Conservation (phyloP, 2,888 invertebrate species). For the Lordiphosa andalusiaca region DNA sequence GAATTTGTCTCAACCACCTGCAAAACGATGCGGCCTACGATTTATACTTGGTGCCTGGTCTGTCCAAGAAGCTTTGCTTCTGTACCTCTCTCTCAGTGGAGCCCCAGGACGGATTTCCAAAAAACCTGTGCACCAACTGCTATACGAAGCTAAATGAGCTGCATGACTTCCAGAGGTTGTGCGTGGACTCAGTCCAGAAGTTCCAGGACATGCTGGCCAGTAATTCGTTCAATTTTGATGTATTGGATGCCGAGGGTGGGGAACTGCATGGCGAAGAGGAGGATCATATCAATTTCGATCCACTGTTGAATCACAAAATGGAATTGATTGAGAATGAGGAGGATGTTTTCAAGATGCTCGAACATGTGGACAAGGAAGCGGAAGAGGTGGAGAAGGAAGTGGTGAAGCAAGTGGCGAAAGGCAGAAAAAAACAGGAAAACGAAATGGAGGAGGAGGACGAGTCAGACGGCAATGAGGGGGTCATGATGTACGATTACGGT, state of each 20-base stretch:
- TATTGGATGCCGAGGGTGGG: conserved; percentile 51
- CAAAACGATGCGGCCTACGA: conserved; percentile 69
- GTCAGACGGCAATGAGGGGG: conserved; percentile 20
- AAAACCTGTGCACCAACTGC: conserved; percentile 73
- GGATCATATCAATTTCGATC: conserved; percentile 69
- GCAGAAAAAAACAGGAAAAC: conserved; percentile 75
- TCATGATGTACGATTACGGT: conserved; percentile 14
- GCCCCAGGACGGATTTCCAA: conserved; percentile 76
- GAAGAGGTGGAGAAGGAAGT: conserved; percentile 38
- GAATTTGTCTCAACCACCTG: conserved; percentile 74
- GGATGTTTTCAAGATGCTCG: conserved; percentile 76
- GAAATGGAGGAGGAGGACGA: conserved; percentile 67
- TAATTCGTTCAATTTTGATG: conserved; percentile 68
- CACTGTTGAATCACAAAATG: conserved; percentile 69
- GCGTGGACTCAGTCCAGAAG: conserved; percentile 73
- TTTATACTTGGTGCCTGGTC: conserved; percentile 72
- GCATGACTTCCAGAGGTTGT: conserved; percentile 75
- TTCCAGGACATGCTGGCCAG: conserved; percentile 71
- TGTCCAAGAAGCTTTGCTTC: conserved; percentile 74
- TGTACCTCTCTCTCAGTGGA: conserved; percentile 77
- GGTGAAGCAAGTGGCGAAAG: conserved; percentile 76
- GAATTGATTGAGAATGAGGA: conserved; percentile 75
- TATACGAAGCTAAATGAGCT: conserved; percentile 73
- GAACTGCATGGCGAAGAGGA: conserved; percentile 63
- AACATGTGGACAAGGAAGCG: conserved; percentile 68